Percentiles rank a stretch among this genome's conserved stretches.
Evolutionary conservation across 2,888 invertebrate species (phyloP).

Genomic region (Standfussiana lucernea): DNA sequence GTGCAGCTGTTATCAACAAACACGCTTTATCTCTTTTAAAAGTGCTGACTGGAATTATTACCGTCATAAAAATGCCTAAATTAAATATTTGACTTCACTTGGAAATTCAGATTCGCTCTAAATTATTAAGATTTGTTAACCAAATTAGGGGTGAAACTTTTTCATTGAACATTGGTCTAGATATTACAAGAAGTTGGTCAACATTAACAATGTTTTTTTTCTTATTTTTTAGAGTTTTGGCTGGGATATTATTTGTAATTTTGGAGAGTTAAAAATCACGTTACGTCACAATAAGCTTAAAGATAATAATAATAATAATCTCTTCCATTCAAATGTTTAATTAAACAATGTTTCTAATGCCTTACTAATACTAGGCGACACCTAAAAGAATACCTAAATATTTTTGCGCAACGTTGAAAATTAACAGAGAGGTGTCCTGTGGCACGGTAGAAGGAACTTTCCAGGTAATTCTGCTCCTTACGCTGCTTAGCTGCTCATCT

Average conservation of each 20-base stretch:
- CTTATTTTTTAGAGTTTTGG: neutral
- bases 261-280: too few relatives aligned
- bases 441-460: neutral
- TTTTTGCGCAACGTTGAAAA: too few relatives aligned
- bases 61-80: neutral
- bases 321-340: neutral
- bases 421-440: too few relatives aligned
- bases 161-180: conserved; percentile 10
- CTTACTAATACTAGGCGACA: neutral
- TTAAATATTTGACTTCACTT: conserved; percentile 14
- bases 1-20: neutral
- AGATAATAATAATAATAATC: too few relatives aligned
- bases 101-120: conserved; percentile 27
- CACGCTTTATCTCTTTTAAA: neutral
- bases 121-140: conserved; percentile 35
- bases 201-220: neutral
- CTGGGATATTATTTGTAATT: neutral
- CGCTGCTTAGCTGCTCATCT: too few relatives aligned
- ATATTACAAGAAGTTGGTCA: neutral
- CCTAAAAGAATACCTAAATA: neutral
- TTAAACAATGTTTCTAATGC: neutral
- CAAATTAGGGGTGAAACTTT: conserved; percentile 32
- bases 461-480: neutral
- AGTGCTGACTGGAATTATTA: neutral
- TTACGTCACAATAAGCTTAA: too few relatives aligned